Base-by-base conservation (phyloP, 2,797 vertebrate genomes). In the Enteromius thamalakanensis region DNA sequence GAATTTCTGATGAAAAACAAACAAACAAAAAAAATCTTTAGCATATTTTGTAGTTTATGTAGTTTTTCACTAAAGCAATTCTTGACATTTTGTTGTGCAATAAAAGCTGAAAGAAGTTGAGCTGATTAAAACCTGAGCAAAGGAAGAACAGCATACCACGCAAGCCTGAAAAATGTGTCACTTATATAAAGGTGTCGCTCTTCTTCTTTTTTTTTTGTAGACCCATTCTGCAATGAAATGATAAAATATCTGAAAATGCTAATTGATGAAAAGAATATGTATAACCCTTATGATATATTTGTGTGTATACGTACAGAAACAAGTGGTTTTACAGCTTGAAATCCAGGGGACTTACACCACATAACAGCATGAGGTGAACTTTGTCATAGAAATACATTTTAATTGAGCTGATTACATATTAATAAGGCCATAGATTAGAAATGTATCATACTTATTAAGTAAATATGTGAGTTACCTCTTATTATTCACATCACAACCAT, bases 71-170 rank as follows among this genome's bases (percentile, higher is more conserved):
- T 65, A 19, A 1, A 9, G 6, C 29, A 34, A 34, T 65, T 65
- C 15, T 34, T 64, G 15, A 17, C 29, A 64, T 65, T 65, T 9
- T 65, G 7, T 64, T 81, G 29, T 47, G 83, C 62, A 47, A 37
- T 69, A 17, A 51, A 51, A 75, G 71, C 47, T n/a, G 51, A 37
- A 53, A 58, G 21, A 62, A 37, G 21, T 32, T 76, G 49, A 70
- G 55, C 42, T 69, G 71, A 21, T 64, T 37, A 64, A 79, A 76
- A 85, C 83, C 83, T 81, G 62, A 80, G 14, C n/a, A 21, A 58
- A 34, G 78, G 71, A 55, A 80, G 74, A 29, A 80, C 60, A 70
- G 83, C 78, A 81, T 81, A 85, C 83, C 83, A 85, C 14, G 64
- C 40, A 49, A 81, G 80, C 55, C 78, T 70, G 78, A 85, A 81